Evolutionary conservation across 1,140 invertebrate genomes (phyloP), one percentile per base, ranked within the genome.

Genomic region (silkworm (Bombyx mori)): DNA sequence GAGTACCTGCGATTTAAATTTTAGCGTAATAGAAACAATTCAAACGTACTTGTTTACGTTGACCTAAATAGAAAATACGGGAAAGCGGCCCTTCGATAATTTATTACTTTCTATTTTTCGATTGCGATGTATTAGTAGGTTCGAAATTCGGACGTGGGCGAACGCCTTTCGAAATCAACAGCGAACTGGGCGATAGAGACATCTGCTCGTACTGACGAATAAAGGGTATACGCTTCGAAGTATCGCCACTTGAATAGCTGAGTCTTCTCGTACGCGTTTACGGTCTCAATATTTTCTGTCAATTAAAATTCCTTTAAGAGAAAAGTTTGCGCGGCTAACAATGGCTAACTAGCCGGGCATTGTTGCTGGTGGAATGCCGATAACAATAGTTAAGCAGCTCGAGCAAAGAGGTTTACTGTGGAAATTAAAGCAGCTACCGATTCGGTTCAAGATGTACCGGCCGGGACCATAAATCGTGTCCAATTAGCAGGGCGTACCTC

Each of bases 41-140:
- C 10, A 35, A 47, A 35, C 42, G 8, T 10, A 46, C 8, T 42
- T 56, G 43, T 46, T 12, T 42, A 42, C 49, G 22, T 43, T 77
- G 75, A 82, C 79, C 79, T 60, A 80, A 72, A 73, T 81, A 35
- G 26, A 78, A 67, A 75, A 66, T 18, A 61, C 65, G 72, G 75
- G 77, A 82, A 82, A 81, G 78, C 70, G 73, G 80, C 79, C 78
- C 75, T 83, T 73, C 60, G 70, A 58, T 71, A 78, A 82, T 78
- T 73, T 68, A 68, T 77, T 65, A 79, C 82, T 86, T 86, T 86
- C 82, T 86, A 86, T 83, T 82, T 86, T 83, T 82, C 75, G 74
- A 81, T 80, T 77, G 75, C 72, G 66, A 77, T 73, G 68, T 71
- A 18, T 18, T 18, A 63, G 69, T 72, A 63, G 66, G 69, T 73